Conservation (phyloP, 2,113 vertebrate species). For the Helogale parvula region DNA sequence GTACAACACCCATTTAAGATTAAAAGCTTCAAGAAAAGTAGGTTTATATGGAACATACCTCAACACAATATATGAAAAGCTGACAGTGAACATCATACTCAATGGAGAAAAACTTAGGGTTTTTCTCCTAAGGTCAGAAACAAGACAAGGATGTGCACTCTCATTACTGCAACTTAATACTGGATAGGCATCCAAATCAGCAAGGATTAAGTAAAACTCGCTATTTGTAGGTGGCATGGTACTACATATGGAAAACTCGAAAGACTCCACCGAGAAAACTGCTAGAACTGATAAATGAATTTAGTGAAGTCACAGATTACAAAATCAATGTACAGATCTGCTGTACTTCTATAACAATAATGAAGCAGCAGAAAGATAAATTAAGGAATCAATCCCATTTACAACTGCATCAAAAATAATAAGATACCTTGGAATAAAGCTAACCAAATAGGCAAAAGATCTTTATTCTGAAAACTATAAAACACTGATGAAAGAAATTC, state of each 20-base stretch:
- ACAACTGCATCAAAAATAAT: neutral
- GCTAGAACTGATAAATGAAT: neutral
- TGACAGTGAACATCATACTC: neutral
- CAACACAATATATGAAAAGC: neutral
- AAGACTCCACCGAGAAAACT: neutral
- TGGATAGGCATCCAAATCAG: neutral
- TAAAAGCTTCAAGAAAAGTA: neutral
- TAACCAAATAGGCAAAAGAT: neutral
- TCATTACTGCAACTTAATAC: neutral
- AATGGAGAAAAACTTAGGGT: neutral
- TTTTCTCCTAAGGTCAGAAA: neutral
- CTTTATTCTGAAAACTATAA: neutral
- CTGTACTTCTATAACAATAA: neutral
- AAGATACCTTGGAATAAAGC: neutral
- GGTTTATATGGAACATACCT: neutral
- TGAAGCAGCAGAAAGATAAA: neutral
- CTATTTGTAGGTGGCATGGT: neutral
- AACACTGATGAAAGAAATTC: neutral
- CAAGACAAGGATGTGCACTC: neutral
- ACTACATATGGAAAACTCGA: neutral
- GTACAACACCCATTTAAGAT: neutral
- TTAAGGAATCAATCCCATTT: neutral
- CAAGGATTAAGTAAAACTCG: neutral
- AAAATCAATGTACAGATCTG: neutral
- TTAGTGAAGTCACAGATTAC: neutral